These are phyloP conservation scores for Pelodiscus sinensis DNA, from an alignment of 2,113 vertebrate genomes.

Conservation along the genomic window DNA sequence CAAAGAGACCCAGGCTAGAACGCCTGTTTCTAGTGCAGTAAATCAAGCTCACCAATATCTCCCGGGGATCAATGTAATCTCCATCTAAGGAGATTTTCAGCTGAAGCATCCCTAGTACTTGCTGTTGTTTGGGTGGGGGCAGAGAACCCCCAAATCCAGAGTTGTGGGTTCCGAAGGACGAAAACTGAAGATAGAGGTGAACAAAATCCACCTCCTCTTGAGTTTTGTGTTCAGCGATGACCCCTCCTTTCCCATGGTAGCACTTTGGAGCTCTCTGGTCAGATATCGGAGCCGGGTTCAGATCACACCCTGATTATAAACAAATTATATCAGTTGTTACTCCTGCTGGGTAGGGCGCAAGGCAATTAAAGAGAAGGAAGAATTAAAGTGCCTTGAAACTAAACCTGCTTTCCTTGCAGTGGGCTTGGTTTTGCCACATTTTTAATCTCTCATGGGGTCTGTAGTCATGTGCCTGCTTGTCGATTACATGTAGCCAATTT, in stretches of 20 bases:
- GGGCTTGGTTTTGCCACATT: rapidly evolving
- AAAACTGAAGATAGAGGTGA: neutral
- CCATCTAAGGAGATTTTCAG: neutral
- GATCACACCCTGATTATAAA: rapidly evolving
- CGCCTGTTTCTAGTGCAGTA: neutral
- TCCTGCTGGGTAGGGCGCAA: neutral
- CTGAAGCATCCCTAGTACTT: neutral
- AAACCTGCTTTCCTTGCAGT: rapidly evolving
- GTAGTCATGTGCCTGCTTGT: neutral
- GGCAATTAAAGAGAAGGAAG: neutral
- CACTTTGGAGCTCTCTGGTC: neutral
- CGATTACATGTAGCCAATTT: neutral
- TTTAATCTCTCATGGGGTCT: neutral
- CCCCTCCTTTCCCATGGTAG: neutral
- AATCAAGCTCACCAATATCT: neutral
- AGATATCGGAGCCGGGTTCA: neutral
- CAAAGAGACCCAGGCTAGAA: neutral
- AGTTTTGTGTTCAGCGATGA: neutral
- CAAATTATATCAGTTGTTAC: rapidly evolving
- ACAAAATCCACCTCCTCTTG: neutral
- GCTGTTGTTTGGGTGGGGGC: neutral
- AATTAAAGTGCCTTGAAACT: neutral
- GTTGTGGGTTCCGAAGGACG: too few relatives aligned
- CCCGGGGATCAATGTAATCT: neutral
- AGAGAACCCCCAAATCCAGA: neutral